Percentiles rank a stretch among this genome's conserved stretches.
These are phyloP conservation scores for Sclerodermus sp. DNA, from an alignment of 2,888 invertebrate genomes.

Conservation along the genomic window DNA sequence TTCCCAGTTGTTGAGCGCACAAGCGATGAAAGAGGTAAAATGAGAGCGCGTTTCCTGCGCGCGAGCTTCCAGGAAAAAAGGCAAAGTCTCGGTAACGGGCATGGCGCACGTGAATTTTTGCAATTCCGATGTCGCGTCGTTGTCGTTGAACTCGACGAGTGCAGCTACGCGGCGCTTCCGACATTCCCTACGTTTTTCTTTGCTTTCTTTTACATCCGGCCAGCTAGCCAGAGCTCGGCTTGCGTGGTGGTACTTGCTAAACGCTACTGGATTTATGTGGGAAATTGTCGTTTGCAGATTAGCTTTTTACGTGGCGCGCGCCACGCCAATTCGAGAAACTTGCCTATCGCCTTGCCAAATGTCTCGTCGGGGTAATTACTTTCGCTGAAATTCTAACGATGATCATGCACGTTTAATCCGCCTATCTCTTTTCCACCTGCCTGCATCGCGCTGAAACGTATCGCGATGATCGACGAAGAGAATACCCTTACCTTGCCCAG, in stretches of 20 bases:
- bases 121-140: slow-evolving; percentile 25
- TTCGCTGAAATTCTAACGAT: too few species aligned
- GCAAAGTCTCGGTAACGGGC: too few species aligned
- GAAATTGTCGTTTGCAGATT: slow-evolving; percentile 7
- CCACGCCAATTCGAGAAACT: too few species aligned
- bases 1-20: slow-evolving; percentile 2
- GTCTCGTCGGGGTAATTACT: too few species aligned
- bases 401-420: too few species aligned
- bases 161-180: slow-evolving; percentile 2
- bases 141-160: slow-evolving; percentile 8
- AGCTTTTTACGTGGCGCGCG: slow-evolving; percentile 2
- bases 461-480: too few species aligned
- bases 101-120: slow-evolving; percentile 22
- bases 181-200: slow-evolving; percentile 7
- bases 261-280: slow-evolving; percentile 6
- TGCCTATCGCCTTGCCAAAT: too few species aligned
- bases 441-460: too few species aligned
- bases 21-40: slow-evolving; percentile 1
- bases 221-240: neutral
- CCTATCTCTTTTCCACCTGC: too few species aligned
- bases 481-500: too few species aligned
- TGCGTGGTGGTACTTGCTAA: slow-evolving; percentile 1
- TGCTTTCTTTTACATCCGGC: neutral
- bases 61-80: neutral
- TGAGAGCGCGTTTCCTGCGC: neutral